These are phyloP conservation scores for Phrynocephalus versicolor DNA, from an alignment of 2,113 vertebrate species.

Conservation along the genomic window DNA sequence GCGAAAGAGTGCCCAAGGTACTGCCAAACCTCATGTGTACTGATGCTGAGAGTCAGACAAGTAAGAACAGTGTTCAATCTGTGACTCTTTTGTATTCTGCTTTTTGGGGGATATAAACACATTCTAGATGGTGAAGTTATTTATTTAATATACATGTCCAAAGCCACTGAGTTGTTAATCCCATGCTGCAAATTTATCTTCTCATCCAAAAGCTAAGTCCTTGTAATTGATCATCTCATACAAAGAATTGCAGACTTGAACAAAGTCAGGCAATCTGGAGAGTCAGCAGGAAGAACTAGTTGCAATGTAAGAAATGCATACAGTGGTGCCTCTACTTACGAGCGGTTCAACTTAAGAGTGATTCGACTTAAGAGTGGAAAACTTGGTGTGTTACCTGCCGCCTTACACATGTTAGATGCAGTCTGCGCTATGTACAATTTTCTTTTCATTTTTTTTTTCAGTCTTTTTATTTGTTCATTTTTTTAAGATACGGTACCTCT, in stretches of 20 bases:
- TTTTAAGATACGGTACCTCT: too few species aligned
- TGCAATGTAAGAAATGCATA: constrained; percentile 37
- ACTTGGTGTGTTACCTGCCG: too few species aligned
- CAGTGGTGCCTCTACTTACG: too few species aligned
- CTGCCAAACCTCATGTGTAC: constrained; percentile 41
- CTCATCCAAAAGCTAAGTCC: constrained; percentile 61
- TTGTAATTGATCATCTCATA: constrained; percentile 54
- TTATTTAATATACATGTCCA: constrained; percentile 48
- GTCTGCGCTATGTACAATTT: too few species aligned
- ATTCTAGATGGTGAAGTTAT: constrained; percentile 52
- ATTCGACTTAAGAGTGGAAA: too few species aligned
- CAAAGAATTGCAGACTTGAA: constrained; percentile 54
- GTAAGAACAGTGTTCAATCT: constrained; percentile 53
- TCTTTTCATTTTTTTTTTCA: too few species aligned
- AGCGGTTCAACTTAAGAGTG: too few species aligned
- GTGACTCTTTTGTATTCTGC: constrained; percentile 55
- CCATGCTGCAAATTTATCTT: constrained; percentile 61
- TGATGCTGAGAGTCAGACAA: constrained; percentile 45
- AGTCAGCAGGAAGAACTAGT: constrained; percentile 40
- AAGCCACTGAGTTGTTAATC: constrained; percentile 55
- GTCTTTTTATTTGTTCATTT: too few species aligned
- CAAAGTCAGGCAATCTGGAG: constrained; percentile 40
- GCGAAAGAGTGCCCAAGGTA: constrained; percentile 41
- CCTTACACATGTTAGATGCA: too few species aligned
- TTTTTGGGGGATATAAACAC: constrained; percentile 55